Evolutionary conservation across 2,888 invertebrate genomes (phyloP).

Genomic region (Sussaba pulchella): DNA sequence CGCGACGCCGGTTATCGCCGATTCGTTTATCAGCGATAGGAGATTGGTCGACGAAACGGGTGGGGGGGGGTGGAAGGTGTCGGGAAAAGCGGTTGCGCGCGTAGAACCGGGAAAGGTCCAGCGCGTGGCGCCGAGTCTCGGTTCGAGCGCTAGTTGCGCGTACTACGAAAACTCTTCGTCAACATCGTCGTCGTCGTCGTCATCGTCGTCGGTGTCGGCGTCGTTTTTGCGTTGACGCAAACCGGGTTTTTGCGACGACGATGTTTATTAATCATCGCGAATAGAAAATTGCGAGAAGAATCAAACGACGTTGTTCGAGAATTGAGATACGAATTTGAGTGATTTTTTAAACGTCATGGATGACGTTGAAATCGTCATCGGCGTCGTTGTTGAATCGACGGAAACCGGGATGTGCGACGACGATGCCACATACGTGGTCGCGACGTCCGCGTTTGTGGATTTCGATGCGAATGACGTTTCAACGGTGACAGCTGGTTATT

Average conservation of each 20-base stretch:
- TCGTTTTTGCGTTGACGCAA: no score
- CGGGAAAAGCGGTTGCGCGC: constrained; percentile 9
- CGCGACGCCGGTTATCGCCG: no score
- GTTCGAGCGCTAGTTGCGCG: neutral
- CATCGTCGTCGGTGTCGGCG: neutral
- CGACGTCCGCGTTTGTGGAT: neutral
- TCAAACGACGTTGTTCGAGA: no score
- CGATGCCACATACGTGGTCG: no score
- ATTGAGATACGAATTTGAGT: no score
- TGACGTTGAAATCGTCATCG: no score
- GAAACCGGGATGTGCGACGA: no score
- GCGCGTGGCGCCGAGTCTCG: constrained; percentile 49
- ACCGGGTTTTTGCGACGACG: neutral
- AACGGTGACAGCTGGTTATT: neutral
- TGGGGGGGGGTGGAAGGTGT: constrained; percentile 18
- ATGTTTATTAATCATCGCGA: no score
- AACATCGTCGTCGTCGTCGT: no score
- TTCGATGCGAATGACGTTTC: neutral
- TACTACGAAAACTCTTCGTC: constrained; percentile 6
- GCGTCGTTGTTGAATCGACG: no score
- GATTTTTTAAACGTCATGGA: no score
- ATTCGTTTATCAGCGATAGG: neutral
- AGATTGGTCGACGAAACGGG: neutral
- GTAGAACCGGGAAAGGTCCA: constrained; percentile 11
- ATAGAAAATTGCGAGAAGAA: no score